These are phyloP conservation scores for Campylorhamphus procurvoides DNA, from an alignment of 2,113 vertebrate genomes.

Conservation along the genomic window DNA sequence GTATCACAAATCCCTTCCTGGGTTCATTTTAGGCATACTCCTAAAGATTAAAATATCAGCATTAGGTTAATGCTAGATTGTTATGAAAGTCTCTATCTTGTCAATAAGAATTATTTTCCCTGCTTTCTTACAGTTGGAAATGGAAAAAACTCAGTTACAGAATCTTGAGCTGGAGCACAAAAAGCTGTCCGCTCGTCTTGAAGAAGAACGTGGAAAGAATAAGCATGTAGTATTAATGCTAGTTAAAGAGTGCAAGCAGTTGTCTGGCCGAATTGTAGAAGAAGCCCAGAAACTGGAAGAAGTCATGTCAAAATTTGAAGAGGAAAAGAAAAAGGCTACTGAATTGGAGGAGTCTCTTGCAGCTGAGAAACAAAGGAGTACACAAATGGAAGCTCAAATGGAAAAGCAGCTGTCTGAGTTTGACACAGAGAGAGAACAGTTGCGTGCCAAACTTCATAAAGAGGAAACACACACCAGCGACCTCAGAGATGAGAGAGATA, in stretches of 20 bases:
- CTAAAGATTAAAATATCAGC: not conserved
- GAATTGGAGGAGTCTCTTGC: constrained; percentile 87
- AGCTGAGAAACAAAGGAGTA: constrained; percentile 81
- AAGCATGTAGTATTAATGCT: constrained; percentile 96
- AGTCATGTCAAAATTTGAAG: constrained; percentile 84
- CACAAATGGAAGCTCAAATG: constrained; percentile 90
- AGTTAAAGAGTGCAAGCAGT: constrained; percentile 94
- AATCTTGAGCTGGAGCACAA: constrained; percentile 91
- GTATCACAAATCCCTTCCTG: not conserved
- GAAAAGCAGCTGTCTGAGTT: constrained; percentile 96
- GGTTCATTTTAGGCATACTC: not conserved
- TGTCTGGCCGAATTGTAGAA: constrained; percentile 89
- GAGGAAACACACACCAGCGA: constrained; percentile 84
- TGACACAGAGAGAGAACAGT: constrained; percentile 93
- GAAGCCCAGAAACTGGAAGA: constrained; percentile 92
- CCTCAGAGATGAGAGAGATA: constrained; percentile 86
- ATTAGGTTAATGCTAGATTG: not conserved
- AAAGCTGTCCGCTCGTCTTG: constrained; percentile 87
- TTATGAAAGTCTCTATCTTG: not conserved
- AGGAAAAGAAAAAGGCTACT: constrained; percentile 82
- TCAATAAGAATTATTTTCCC: constrained; percentile 17
- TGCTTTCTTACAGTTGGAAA: constrained; percentile 85
- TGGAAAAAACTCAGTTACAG: constrained; percentile 94
- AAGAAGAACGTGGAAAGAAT: constrained; percentile 95
- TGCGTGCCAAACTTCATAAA: constrained; percentile 90